These are phyloP conservation scores for Boulengeromyrus knoepffleri DNA, from an alignment of 2,113 vertebrate species.

Conservation along the genomic window DNA sequence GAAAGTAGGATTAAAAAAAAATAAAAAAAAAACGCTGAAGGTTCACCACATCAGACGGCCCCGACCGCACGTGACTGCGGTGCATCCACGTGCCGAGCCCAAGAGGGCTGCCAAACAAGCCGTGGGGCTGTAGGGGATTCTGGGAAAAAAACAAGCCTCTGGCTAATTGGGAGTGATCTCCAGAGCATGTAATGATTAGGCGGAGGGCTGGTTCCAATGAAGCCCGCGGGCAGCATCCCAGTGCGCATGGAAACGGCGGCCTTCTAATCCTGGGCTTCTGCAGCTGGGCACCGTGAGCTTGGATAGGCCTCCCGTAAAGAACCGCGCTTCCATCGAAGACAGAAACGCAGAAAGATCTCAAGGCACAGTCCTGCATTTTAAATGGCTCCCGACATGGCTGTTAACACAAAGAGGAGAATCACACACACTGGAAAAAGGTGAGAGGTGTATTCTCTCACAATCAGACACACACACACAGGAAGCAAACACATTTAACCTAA, in stretches of 20 bases:
- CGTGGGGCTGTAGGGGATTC: constrained; percentile 40
- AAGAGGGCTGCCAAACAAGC: constrained; percentile 22
- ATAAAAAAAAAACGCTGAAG: constrained; percentile 1
- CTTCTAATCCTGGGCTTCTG: constrained; percentile 39
- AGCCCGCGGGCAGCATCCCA: constrained; percentile 12
- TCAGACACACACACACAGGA: neutral
- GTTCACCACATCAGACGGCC: constrained; percentile 49
- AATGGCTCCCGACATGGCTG: neutral
- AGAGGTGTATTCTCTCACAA: neutral
- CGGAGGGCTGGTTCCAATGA: constrained; percentile 43
- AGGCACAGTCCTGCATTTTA: neutral
- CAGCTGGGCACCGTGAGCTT: constrained; percentile 26
- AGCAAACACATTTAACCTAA: neutral
- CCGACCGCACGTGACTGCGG: constrained; percentile 11
- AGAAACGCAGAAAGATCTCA: neutral
- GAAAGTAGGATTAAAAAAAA: neutral
- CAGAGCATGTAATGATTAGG: constrained; percentile 46
- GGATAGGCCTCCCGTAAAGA: constrained; percentile 34
- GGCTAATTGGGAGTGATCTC: constrained; percentile 39
- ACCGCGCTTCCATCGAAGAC: too few relatives aligned
- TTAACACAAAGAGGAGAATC: neutral
- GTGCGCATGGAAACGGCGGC: constrained; percentile 43
- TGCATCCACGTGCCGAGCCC: neutral
- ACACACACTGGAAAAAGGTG: neutral
- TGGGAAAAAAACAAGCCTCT: constrained; percentile 40